These are phyloP conservation scores for Oncorhynchus mykiss DNA, from an alignment of 2,113 vertebrate genomes.

Conservation along the genomic window DNA sequence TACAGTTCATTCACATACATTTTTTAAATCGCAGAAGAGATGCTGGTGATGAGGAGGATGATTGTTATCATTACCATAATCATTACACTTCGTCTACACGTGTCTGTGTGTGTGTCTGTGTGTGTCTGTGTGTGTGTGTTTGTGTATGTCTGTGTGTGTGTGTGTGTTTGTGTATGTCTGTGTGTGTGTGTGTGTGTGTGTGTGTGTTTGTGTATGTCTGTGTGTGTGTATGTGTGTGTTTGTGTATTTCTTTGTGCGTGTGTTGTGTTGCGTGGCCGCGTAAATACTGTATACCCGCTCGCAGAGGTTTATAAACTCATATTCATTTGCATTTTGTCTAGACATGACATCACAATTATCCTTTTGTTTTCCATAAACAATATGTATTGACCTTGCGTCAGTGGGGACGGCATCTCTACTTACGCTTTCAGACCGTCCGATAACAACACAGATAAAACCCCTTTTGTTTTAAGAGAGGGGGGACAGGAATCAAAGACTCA, in stretches of 20 bases:
- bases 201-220: too few species aligned
- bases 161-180: background rate
- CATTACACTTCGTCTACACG: constrained; percentile 73
- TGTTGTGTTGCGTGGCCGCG: constrained; percentile 32
- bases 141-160: background rate
- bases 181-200: background rate
- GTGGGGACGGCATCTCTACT: constrained; percentile 74
- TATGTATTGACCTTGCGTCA: constrained; percentile 83
- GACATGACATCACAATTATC: constrained; percentile 96
- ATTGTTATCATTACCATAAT: constrained; percentile 71
- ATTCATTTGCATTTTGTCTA: constrained; percentile 99
- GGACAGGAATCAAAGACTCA: constrained; percentile 37
- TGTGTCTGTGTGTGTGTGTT: too few species aligned
- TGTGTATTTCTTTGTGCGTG: background rate
- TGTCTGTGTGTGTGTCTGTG: background rate
- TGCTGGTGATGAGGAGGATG: constrained; percentile 57
- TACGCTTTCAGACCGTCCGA: constrained; percentile 71
- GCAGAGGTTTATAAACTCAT: constrained; percentile 79
- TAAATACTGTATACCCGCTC: constrained; percentile 72
- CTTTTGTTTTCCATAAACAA: constrained; percentile 93
- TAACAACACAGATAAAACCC: constrained; percentile 64
- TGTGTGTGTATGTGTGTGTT: too few species aligned
- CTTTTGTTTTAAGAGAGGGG: constrained; percentile 64
- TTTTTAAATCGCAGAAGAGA: constrained; percentile 81
- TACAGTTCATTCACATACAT: constrained; percentile 97